Percentiles rank a stretch among this genome's conserved stretches.
phyloP scores from a whole-genome alignment of 30 jellyfish, hydroid and myxozoan species.

The Pseudorhiza aurosa region DNA sequence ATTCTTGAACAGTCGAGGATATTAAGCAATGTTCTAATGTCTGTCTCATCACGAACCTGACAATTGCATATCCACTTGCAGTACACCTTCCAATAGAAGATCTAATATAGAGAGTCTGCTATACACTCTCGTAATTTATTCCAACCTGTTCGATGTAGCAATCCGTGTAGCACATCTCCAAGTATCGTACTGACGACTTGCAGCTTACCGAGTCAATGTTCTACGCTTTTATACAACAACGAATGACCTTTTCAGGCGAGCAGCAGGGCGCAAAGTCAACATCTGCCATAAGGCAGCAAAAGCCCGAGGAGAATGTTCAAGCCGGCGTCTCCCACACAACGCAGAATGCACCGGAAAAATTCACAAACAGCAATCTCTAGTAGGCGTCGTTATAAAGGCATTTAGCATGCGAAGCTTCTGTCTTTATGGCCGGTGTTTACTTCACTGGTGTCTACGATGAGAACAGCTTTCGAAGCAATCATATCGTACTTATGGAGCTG shows the following conservation, averaged over 20 bases:
- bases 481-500: background rate
- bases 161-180: background rate
- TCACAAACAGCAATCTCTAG: too few relatives aligned
- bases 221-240: constrained; percentile 6
- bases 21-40: too few relatives aligned
- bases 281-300: constrained; percentile 52
- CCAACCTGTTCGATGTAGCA: background rate
- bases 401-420: background rate
- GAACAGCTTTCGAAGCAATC: background rate
- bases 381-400: background rate
- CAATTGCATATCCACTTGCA: too few relatives aligned
- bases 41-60: too few relatives aligned
- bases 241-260: constrained; percentile 40
- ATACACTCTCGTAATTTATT: too few relatives aligned
- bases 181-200: background rate
- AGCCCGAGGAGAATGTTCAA: constrained; percentile 14
- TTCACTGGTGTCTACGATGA: background rate
- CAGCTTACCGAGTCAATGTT: background rate
- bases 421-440: background rate
- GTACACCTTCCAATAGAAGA: too few relatives aligned
- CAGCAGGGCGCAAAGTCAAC: constrained; percentile 51
- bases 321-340: constrained; percentile 1
- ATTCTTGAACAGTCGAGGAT: too few relatives aligned
- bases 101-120: too few relatives aligned
- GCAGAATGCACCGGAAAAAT: background rate